Evolutionary conservation across 2,113 vertebrate species (phyloP), one percentile per base, ranked within the genome.

Genomic region (Scatophagus argus): DNA sequence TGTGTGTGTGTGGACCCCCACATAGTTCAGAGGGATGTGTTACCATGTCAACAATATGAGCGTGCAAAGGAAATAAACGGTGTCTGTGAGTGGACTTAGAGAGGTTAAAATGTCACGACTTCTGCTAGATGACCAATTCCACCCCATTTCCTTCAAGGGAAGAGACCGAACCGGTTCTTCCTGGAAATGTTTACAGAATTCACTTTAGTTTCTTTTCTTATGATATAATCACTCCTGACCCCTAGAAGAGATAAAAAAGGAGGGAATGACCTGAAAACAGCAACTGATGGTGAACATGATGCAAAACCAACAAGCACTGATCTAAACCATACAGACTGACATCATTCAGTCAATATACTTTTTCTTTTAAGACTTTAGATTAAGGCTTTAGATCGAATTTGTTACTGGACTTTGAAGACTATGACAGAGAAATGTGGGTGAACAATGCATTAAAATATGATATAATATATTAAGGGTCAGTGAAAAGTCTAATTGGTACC

Each of bases 11-110:
- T 74, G 73, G 89, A 91, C 84, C 83, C 84, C 83, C 92, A 77
- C 88, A 31, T 88, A 91, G 87, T 91, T 92, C 72, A 89, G 89
- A 87, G 80, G 74, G 88, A 82, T 90, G 76, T 69, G 81, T 91
- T 87, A 85, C 90, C 81, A 87, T 82, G 83, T 89, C 84, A 90
- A 90, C 85, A 90, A 85, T 87, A 78, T 17, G 70, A 85, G 62
- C 17, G 36, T 52, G 60, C 73, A 71, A 79, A 68, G 58, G 69
- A 88, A 79, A 90, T 74, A 83, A 88, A 86, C 41, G 8, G 39
- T 34, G 67, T 58, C 41, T 67, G 62, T 58, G 62, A 66, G 64
- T 54, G 47, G 43, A 47, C 60, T 72, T 66, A 72, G 60, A 82
- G 56, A 86, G 91, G 90, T 92, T 87, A 83, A 14, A 65, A 73